phyloP scores from a whole-genome alignment of 2,888 invertebrate genomes.

The Caenorhabditis wallacei region DNA sequence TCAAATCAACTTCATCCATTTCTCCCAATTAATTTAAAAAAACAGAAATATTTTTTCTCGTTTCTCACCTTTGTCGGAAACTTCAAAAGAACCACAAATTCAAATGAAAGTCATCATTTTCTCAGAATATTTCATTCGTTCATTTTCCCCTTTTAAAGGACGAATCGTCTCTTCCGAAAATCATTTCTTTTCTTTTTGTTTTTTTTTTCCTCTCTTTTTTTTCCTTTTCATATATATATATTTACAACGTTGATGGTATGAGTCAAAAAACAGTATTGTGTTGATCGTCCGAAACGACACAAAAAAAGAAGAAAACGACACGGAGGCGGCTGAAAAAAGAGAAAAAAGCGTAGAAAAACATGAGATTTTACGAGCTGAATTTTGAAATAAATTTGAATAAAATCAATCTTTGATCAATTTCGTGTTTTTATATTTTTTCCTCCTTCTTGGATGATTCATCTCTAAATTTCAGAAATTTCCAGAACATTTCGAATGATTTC shows the following conservation, averaged over 20 bases:
- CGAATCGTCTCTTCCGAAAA: conserved; percentile 19
- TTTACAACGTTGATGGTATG: conserved; percentile 53
- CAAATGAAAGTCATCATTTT: conserved; percentile 14
- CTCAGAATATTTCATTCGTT: conserved; percentile 11
- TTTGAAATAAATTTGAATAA: too few species aligned
- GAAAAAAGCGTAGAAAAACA: conserved; percentile 32
- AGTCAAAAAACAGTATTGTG: conserved; percentile 54
- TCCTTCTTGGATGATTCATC: too few species aligned
- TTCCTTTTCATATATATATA: conserved; percentile 26
- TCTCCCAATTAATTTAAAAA: neutral
- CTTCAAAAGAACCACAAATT: conserved; percentile 31
- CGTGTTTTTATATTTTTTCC: too few species aligned
- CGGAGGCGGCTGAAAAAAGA: conserved; percentile 35
- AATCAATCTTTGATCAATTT: too few species aligned
- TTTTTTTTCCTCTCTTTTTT: neutral
- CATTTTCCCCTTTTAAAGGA: conserved; percentile 1
- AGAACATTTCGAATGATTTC: too few species aligned
- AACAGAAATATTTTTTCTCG: neutral
- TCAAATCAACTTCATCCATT: too few species aligned
- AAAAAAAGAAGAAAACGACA: neutral
- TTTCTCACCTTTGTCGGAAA: conserved; percentile 28
- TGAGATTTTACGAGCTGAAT: conserved; percentile 35
- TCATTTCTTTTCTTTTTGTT: neutral
- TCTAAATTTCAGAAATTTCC: too few species aligned
- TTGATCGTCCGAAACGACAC: conserved; percentile 19